A percentile compares a stretch with the other conserved stretches of the same genome.
Evolutionary conservation across 2,888 invertebrate species (phyloP).

Genomic region (Pachymerium ferrugineum): DNA sequence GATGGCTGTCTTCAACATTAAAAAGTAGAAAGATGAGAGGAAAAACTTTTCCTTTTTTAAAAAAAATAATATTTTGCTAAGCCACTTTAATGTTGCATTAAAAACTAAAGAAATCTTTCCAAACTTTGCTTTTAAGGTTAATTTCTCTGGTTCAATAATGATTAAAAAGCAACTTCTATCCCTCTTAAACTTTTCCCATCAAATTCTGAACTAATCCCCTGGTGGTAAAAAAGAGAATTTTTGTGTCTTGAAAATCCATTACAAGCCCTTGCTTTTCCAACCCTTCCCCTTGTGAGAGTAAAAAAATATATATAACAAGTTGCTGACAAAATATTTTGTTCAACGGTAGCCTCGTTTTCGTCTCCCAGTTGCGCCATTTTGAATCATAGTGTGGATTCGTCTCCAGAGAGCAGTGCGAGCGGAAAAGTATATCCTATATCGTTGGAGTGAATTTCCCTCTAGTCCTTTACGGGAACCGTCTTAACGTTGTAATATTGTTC

Average conservation of each 20-base stretch:
- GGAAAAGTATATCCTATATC: background rate
- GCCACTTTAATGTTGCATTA: too few relatives aligned
- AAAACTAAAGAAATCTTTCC: too few relatives aligned
- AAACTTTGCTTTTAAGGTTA: too few relatives aligned
- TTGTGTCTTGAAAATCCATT: background rate
- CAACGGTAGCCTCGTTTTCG: background rate
- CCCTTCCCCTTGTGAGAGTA: background rate
- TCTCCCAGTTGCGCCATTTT: constrained; percentile 10
- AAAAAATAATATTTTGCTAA: too few relatives aligned
- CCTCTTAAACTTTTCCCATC: too few relatives aligned
- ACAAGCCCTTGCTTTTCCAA: background rate
- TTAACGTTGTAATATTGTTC: constrained; percentile 3
- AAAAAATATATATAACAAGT: constrained; percentile 17
- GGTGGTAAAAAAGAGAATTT: too few relatives aligned
- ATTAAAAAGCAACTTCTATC: too few relatives aligned
- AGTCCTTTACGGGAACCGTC: background rate
- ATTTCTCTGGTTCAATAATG: too few relatives aligned
- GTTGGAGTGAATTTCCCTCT: constrained; percentile 2
- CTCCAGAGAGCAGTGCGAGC: background rate
- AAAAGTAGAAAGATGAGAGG: too few relatives aligned
- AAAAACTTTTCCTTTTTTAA: too few relatives aligned
- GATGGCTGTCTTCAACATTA: too few relatives aligned
- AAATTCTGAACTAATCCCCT: too few relatives aligned
- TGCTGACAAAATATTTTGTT: constrained; percentile 18
- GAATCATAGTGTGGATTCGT: constrained; percentile 14